These are phyloP conservation scores for Empis livida DNA, from an alignment of 2,888 invertebrate species.

Conservation along the genomic window DNA sequence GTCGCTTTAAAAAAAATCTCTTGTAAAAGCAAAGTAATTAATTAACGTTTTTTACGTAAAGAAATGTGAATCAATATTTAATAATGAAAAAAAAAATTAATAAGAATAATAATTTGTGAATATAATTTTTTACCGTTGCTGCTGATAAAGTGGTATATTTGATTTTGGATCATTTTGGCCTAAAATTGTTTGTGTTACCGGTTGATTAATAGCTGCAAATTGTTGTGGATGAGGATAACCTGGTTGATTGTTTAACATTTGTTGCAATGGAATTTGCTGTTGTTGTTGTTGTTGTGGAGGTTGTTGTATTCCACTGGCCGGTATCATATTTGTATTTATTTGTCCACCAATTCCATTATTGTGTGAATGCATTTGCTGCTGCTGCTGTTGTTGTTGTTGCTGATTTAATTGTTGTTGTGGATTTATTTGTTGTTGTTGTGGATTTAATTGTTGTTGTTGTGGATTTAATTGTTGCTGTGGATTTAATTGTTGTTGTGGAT, in stretches of 20 bases:
- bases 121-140: constrained; percentile 31
- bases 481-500: not conserved
- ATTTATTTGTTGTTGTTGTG: constrained; percentile 9
- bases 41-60: too few species aligned
- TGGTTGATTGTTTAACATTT: not conserved
- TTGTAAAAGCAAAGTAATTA: too few species aligned
- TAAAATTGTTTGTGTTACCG: not conserved
- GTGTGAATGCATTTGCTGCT: not conserved
- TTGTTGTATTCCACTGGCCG: not conserved
- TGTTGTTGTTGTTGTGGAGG: not conserved
- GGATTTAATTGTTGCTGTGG: too few species aligned
- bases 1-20: too few species aligned
- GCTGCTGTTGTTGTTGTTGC: constrained; percentile 9
- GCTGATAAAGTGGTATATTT: constrained; percentile 36
- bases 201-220: not conserved
- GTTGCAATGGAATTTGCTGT: not conserved
- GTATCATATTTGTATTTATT: too few species aligned
- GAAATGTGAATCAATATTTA: too few species aligned
- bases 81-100: too few species aligned
- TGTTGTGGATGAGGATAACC: not conserved
- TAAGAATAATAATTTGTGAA: too few species aligned
- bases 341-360: too few species aligned
- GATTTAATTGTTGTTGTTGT: constrained; percentile 8
- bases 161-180: constrained; percentile 30
- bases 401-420: constrained; percentile 7